A percentile compares a stretch with the other conserved stretches of the same genome.
These are phyloP conservation scores for Lagodon rhomboides DNA, from an alignment of 2,797 vertebrate species.

Conservation along the genomic window DNA sequence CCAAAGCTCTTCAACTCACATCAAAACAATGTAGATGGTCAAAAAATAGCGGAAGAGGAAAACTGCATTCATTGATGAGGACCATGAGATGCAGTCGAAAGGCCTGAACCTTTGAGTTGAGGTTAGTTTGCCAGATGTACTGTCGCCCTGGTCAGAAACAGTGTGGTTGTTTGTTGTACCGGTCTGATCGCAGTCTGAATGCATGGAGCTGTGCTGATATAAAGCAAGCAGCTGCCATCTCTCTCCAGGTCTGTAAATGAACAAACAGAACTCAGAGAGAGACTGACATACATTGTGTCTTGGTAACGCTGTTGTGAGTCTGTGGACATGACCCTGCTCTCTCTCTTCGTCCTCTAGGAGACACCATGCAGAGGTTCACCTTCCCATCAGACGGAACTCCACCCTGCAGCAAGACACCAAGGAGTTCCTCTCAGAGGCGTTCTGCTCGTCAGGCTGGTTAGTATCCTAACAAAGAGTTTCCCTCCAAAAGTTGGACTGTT, in stretches of 20 bases:
- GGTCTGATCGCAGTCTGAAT: background rate
- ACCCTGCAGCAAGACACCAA: slow-evolving; percentile 70
- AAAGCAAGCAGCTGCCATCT: background rate
- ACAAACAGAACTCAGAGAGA: background rate
- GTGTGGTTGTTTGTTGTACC: background rate
- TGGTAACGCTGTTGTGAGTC: background rate
- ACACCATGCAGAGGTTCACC: slow-evolving; percentile 88
- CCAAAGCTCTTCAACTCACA: no score
- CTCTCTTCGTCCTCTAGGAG: slow-evolving; percentile 79
- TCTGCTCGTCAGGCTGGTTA: slow-evolving; percentile 63
- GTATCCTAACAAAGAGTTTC: background rate
- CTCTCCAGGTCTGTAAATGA: background rate
- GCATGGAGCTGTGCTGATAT: no score
- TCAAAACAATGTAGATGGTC: no score
- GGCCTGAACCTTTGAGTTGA: no score
- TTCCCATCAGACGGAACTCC: slow-evolving; percentile 84
- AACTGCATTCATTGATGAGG: no score
- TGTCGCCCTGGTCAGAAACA: background rate
- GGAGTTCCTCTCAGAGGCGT: slow-evolving; percentile 35
- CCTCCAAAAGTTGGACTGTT: background rate
- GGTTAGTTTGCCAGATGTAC: no score
- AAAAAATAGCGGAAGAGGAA: no score
- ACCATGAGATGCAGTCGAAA: no score
- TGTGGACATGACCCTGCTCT: background rate
- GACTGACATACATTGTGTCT: background rate